These are phyloP conservation scores for Hirudo medicinalis DNA, from an alignment of 1,140 invertebrate genomes.

Conservation along the genomic window DNA sequence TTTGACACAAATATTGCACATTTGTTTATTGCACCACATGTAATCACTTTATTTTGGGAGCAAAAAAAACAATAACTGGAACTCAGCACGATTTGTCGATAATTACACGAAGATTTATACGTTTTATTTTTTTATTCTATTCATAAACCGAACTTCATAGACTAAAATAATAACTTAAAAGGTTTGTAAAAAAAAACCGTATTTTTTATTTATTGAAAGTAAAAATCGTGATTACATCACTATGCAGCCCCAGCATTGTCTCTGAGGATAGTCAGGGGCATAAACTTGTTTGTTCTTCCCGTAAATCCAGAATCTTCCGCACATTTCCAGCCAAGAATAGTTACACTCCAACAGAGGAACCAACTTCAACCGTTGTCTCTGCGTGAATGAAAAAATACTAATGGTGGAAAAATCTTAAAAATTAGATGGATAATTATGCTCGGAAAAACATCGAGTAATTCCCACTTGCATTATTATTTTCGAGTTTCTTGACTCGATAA, in stretches of 20 bases:
- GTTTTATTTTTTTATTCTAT: too few relatives aligned
- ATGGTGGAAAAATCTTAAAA: background rate
- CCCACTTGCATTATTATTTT: constrained; percentile 38
- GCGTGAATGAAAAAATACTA: constrained; percentile 7
- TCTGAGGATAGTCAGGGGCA: constrained; percentile 47
- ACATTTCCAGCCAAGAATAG: constrained; percentile 42
- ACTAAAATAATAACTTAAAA: too few relatives aligned
- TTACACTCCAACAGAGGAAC: constrained; percentile 44
- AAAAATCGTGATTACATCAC: constrained; percentile 31
- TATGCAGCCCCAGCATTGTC: constrained; percentile 46
- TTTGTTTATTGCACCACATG: too few relatives aligned
- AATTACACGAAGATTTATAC: too few relatives aligned
- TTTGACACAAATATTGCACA: too few relatives aligned
- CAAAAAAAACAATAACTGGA: too few relatives aligned
- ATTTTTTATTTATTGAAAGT: background rate
- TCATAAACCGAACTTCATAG: too few relatives aligned
- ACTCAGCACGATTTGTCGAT: too few relatives aligned
- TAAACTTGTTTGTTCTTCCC: constrained; percentile 45
- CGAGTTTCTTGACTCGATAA: constrained; percentile 27
- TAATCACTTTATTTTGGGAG: too few relatives aligned
- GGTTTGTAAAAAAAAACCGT: too few relatives aligned
- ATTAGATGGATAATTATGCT: too few relatives aligned
- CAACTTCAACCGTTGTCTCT: constrained; percentile 46
- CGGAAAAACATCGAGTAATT: too few relatives aligned
- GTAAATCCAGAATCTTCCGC: constrained; percentile 44